A percentile compares a stretch with the other conserved stretches of the same genome.
These are phyloP conservation scores for Nemotelus nigrinus DNA, from an alignment of 2,888 invertebrate species.

Conservation along the genomic window DNA sequence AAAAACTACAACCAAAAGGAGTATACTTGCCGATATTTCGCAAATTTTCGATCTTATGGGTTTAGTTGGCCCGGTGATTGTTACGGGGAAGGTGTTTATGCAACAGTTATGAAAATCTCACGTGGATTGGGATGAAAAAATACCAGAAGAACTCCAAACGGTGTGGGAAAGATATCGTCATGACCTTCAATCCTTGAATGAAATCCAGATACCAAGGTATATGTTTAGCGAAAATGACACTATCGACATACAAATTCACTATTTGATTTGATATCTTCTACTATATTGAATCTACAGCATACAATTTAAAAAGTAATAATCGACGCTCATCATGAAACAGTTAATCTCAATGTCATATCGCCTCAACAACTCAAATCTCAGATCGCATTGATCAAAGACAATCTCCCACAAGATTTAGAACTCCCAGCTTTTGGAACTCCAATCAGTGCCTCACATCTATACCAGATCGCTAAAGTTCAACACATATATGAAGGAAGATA, in stretches of 20 bases:
- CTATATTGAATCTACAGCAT: too few species aligned
- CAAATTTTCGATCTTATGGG: conserved; percentile 24
- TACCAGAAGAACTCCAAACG: too few species aligned
- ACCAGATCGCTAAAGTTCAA: too few species aligned
- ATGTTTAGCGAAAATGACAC: neutral
- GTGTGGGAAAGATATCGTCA: too few species aligned
- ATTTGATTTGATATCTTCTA: too few species aligned
- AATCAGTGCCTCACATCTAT: too few species aligned
- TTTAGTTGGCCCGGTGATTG: conserved; percentile 6
- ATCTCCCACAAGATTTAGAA: too few species aligned
- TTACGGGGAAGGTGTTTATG: conserved; percentile 5
- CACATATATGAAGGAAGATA: too few species aligned
- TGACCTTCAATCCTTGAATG: too few species aligned
- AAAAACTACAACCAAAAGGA: conserved; percentile 4
- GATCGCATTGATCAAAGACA: neutral
- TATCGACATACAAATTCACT: neutral
- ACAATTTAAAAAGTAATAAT: neutral
- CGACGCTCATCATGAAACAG: neutral
- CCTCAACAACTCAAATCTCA: neutral
- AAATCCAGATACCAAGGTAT: too few species aligned
- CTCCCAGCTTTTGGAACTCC: too few species aligned
- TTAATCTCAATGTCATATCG: neutral
- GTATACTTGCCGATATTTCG: conserved; percentile 7
- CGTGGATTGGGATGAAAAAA: too few species aligned
- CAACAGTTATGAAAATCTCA: neutral